Evolutionary conservation across 1,140 invertebrate genomes (phyloP), one percentile per base, ranked within the genome.

Genomic region (Nephotettix cincticeps): DNA sequence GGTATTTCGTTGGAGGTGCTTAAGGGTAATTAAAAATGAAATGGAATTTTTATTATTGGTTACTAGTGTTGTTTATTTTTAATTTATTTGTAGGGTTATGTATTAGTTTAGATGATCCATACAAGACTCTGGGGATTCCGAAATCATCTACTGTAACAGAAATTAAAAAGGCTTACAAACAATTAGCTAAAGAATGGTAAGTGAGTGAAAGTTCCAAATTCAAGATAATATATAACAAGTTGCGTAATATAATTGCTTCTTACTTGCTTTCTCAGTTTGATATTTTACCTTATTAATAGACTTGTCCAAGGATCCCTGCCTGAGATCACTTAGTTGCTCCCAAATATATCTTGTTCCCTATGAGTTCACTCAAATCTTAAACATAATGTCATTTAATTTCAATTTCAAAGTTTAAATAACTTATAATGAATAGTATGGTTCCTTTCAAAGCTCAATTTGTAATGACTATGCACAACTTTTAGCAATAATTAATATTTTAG

Each of bases 101-200:
- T 66, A 30, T 32, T 32, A 51, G 71, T 23, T 84, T 91, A 78
- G 87, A 87, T 80, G 89, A 94, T 83, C 93, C 95, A 4, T 98
- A 98, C 79, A 84, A 91, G 79, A 89, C 93, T 76, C 83, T 98
- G 36, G 93, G 93, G 1, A 86, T 98, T 45, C 82, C 86, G 68
- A 88, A 85, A 76, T 86, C 87, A 75, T 92, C 95, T 1, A 87
- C 87, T 14, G 76, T 88, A 6, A 86, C 89, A 74, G 93, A 97
- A 76, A 96, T 98, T 69, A 87, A 93, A 75, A 91, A 91, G 79
- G 93, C 94, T 0, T 98, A 97, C 77, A 95, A 94, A 78, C 88
- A 91, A 78, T 81, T 96, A 71, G 95, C 91, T 1, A 94, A 93
- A 83, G 90, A 95, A 89, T 97, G 93, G 93, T 94, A 81, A 83